A percentile compares a stretch with the other conserved stretches of the same genome.
Evolutionary conservation across 2,113 vertebrate genomes (phyloP).

Genomic region (Trematomus loennbergii): DNA sequence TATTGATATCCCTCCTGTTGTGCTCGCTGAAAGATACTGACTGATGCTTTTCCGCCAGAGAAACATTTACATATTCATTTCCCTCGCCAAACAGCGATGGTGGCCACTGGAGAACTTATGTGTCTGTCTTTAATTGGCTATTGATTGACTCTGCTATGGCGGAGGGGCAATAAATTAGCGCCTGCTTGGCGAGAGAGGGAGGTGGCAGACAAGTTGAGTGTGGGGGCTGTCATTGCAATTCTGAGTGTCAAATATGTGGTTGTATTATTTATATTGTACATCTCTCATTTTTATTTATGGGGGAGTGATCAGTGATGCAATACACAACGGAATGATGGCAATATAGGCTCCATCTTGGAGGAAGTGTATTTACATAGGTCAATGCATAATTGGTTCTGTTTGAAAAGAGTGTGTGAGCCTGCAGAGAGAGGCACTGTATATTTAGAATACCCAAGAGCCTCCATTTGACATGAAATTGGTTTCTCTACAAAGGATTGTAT

Average conservation of each 20-base stretch:
- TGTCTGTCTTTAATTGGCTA: constrained; percentile 79
- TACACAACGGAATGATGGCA: constrained; percentile 50
- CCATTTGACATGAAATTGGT: constrained; percentile 52
- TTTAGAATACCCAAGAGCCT: constrained; percentile 15
- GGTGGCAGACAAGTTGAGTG: constrained; percentile 27
- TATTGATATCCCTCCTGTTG: constrained; percentile 52
- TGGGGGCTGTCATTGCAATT: constrained; percentile 29
- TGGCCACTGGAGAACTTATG: constrained; percentile 54
- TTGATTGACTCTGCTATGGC: constrained; percentile 78
- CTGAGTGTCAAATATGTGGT: constrained; percentile 44
- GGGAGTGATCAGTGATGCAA: constrained; percentile 64
- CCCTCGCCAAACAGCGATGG: constrained; percentile 46
- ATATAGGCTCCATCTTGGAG: constrained; percentile 31
- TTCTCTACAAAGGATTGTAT: constrained; percentile 32
- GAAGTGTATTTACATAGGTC: constrained; percentile 70
- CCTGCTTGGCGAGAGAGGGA: constrained; percentile 48
- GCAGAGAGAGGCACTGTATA: constrained; percentile 13
- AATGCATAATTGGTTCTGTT: constrained; percentile 22
- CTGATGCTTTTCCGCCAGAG: constrained; percentile 30
- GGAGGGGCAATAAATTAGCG: constrained; percentile 75
- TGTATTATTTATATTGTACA: constrained; percentile 71
- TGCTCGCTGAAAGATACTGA: constrained; percentile 30
- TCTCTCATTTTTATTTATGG: constrained; percentile 64
- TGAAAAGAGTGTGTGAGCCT: constrained; percentile 12
- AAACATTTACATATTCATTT: constrained; percentile 78